Evolutionary conservation across 2,888 invertebrate genomes (phyloP).

Genomic region (Acholoe squamosa): DNA sequence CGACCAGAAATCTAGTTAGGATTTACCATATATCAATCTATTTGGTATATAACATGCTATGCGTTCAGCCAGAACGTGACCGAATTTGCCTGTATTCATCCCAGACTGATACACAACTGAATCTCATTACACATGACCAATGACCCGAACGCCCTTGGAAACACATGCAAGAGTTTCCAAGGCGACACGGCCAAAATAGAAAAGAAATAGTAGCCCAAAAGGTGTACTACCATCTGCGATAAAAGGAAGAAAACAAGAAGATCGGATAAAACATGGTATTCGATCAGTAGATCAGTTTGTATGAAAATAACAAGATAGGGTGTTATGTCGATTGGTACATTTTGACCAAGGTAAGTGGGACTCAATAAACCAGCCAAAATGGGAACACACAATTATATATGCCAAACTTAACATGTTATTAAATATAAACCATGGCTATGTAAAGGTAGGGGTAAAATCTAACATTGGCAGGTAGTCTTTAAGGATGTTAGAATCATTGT

Average conservation of each 20-base stretch:
- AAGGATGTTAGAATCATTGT: constrained; percentile 33
- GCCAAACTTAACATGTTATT: constrained; percentile 5
- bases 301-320: constrained; percentile 27
- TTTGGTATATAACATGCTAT: no score
- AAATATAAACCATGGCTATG: not conserved
- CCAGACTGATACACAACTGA: constrained; percentile 48
- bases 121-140: constrained; percentile 23
- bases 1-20: no score
- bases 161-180: constrained; percentile 49
- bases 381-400: not conserved
- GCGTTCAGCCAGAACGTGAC: no score
- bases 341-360: not conserved
- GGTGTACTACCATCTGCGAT: constrained; percentile 49
- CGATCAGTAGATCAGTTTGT: not conserved
- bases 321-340: constrained; percentile 5
- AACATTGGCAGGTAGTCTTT: not conserved
- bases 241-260: constrained; percentile 15
- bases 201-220: constrained; percentile 44
- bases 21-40: no score
- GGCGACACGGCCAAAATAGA: not conserved
- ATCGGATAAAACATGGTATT: constrained; percentile 51
- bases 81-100: not conserved
- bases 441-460: constrained; percentile 17
- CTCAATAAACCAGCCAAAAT: not conserved
- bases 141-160: constrained; percentile 6